Evolutionary conservation across 2,888 invertebrate species (phyloP).

Genomic region (Iselma pallidipennis): DNA sequence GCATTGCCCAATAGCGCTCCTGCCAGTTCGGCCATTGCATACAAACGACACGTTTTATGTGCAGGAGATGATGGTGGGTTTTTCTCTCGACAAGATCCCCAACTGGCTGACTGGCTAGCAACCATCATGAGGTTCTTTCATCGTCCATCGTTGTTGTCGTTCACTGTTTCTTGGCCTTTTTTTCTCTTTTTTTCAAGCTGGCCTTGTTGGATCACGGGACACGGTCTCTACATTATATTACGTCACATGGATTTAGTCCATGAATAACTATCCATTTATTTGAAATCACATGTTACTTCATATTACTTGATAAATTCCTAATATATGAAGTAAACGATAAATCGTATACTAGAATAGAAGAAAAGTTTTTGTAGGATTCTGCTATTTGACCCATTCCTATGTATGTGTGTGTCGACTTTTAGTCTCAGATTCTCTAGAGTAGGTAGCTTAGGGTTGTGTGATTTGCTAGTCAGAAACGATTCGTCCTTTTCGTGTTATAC

Average conservation of each 20-base stretch:
- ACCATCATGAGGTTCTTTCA: neutral
- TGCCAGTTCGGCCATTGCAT: conserved; percentile 40
- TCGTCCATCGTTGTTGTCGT: neutral
- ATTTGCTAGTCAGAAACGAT: neutral
- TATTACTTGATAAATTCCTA: too few species aligned
- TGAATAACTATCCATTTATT: neutral
- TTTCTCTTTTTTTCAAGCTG: neutral
- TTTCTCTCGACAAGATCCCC: conserved; percentile 5
- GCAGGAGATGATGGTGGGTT: conserved; percentile 14
- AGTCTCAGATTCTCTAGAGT: neutral
- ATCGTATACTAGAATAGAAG: neutral
- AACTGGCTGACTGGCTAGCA: neutral
- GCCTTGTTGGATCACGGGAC: neutral
- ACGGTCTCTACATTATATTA: neutral
- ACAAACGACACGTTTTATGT: conserved; percentile 43
- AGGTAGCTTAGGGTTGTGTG: neutral
- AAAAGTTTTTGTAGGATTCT: neutral
- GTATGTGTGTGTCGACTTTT: neutral
- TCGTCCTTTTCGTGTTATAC: neutral
- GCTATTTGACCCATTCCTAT: neutral
- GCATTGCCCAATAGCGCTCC: conserved; percentile 40
- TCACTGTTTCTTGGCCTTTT: neutral
- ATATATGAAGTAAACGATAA: neutral
- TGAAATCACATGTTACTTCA: neutral
- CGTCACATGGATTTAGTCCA: neutral